Evolutionary conservation across 2,113 vertebrate genomes (phyloP).

Genomic region (Eubucco bourcierii): DNA sequence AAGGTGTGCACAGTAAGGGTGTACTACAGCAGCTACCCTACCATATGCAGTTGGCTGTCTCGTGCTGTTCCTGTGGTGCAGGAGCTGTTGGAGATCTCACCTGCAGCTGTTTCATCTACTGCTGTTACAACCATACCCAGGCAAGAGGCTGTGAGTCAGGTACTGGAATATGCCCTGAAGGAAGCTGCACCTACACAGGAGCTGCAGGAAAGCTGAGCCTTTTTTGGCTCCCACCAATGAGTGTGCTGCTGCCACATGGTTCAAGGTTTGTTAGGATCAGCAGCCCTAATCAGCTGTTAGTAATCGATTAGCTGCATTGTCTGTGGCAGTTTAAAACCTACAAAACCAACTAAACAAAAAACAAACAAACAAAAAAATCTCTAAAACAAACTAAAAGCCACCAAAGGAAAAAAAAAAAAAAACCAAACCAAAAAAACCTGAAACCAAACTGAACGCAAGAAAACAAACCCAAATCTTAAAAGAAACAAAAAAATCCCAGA

Average conservation of each 20-base stretch:
- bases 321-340: not conserved
- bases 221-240: not conserved
- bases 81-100: not conserved
- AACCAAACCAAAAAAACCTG: too few species aligned
- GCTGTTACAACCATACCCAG: not conserved
- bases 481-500: not conserved
- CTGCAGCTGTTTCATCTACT: not conserved
- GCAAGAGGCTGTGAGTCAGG: not conserved
- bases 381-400: not conserved
- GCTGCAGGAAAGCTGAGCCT: not conserved
- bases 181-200: not conserved
- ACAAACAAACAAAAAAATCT: not conserved
- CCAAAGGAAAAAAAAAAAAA: too few species aligned
- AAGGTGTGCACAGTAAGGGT: accelerated
- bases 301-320: too few species aligned
- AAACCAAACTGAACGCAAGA: not conserved
- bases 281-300: not conserved
- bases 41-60: not conserved
- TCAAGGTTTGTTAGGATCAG: not conserved
- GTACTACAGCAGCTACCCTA: accelerated
- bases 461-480: not conserved
- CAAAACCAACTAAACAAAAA: not conserved
- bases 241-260: not conserved
- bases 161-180: not conserved
- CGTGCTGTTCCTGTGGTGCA: not conserved